Base-by-base conservation (phyloP, 37 sponge, comb jelly and placozoan genomes). In the Bolinopsis microptera region DNA sequence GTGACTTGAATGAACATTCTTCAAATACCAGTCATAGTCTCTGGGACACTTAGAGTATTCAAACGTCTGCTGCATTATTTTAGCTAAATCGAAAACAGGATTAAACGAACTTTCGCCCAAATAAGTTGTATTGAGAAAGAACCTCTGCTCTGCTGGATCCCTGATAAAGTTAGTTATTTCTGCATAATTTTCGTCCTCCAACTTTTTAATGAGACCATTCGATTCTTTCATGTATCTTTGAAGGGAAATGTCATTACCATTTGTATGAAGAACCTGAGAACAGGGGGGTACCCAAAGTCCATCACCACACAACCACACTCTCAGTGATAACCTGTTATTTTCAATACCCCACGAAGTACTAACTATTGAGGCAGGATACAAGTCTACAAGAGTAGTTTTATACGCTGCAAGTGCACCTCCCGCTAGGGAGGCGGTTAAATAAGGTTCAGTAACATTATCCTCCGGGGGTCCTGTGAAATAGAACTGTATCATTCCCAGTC, bases 271-370 rank as follows among this genome's bases (percentile, higher is more conserved):
- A 72, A 72, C 26, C 27, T 72, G 27, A 21, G 31, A 30, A 28
- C 75, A 72, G 25, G 27, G 31, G 32, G 5, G 27, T 30, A n/a
- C 31, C 75, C 75, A 72, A 24, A 72, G 31, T 23, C 75, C 75
- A n/a, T 72, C 75, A 8, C 75, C 75, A 24, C 75, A 72, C 75
- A 72, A 30, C 75, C 75, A 72, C 5, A 24, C 75, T 2, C 75
- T 5, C 27, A 30, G 32, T n/a, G n/a, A 5, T 28, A 72, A 72
- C 75, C 75, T 72, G 75, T 72, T 72, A 24, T 72, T 72, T 21
- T 72, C 75, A 23, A 72, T 28, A 72, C 75, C 75, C 75, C 75
- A 72, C 75, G 27, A 30, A 24, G 3, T 72, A 72, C 75, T 72
- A 5, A 28, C 27, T 8, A 72, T 28, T 3, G 75, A 28, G 13